Base-by-base conservation (phyloP, 2,888 invertebrate species). In the Parnassius smintheus region DNA sequence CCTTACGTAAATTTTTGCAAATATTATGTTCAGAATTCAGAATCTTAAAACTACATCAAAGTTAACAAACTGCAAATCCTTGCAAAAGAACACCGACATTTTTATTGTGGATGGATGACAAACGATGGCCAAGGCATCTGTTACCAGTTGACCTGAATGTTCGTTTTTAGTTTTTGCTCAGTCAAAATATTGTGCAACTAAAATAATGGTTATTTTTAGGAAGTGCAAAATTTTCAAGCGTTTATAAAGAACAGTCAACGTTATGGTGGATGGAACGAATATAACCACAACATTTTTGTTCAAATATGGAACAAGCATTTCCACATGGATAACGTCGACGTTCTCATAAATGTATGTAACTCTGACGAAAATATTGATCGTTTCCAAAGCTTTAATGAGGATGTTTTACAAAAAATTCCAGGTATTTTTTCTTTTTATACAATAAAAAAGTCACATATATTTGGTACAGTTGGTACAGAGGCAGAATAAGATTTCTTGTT, bases 191-290 rank as follows among this genome's bases (percentile, higher is more conserved):
- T 18, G 8, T 49, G 13, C n/a, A 13, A 18, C 13, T 49, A 49
- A 54, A 13, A 49, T 44, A 13, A 42, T 41, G 8, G 13, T 4
- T 44, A 56, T 44, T 64, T 67, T 41, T 65, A 93, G 92, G 93
- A 93, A 81, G 92, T 93, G 9, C 91, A 91, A 77, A 75, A 88
- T 54, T 93, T 92, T 74, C 90, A 93, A 81, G 91, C 92, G 46
- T 94, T 93, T 72, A 75, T 94, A 70, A 78, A 75, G 60, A 80
- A 77, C 58, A 92, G 82, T 68, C 83, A 92, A 42, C 91, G 92
- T 50, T 90, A 91, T 63, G 93, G 93, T 59, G 93, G 93, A 13
- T 94, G 94, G 94, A 80, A 85, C 62, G 85, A 88, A 72, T 93
- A 92, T 62, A 91, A 93, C 68, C 93, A 94, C 72, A 88, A 88